Base-by-base conservation (phyloP, 2,888 invertebrate genomes). In the Tridacna gigas region DNA sequence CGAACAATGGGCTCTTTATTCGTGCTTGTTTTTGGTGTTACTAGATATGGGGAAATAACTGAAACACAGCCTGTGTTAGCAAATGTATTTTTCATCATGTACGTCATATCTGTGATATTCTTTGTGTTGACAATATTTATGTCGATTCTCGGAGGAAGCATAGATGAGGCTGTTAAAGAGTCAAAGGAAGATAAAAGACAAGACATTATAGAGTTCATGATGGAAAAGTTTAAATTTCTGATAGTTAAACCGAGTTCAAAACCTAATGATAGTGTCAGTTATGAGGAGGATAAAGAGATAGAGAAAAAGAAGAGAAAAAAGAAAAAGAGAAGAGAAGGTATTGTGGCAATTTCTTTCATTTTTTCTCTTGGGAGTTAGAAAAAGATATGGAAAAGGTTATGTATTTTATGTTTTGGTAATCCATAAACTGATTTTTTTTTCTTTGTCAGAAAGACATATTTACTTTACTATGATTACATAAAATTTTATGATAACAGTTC, bases 71-170 rank as follows among this genome's bases (percentile, higher is more conserved):
- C 89, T 5, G 66, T 90, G 2, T 77, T 89, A 76, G 88, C 90
- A 5, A 89, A 89, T 71, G 80, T 91, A 28, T 91, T 90, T 74
- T 92, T 91, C 77, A 77, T 83, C 26, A 77, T 89, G 0, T 90
- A 89, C 77, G 82, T 90, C 13, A 69, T 91, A 12, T 67, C 88
- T 20, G 79, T 91, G 11, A 87, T 90, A 9, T 90, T 91, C 56
- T 84, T 91, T n/a, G 77, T 90, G n/a, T 48, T 91, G 75, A 90
- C 90, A 13, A 75, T 84, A n/a, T 81, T 80, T 28, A 45, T 84
- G 69, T 69, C 84, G 3, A 81, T 84, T 12, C 79, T 84, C 2
- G 79, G 84, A 26, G 71, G 37, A 0, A 79, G 84, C 37, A 84
- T 84, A 26, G 84, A 84, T 66, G 11, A 56, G 7, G 84, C 81